These are phyloP conservation scores for Drosophila suzukii DNA, from an alignment of 1,140 invertebrate species.

Conservation along the genomic window DNA sequence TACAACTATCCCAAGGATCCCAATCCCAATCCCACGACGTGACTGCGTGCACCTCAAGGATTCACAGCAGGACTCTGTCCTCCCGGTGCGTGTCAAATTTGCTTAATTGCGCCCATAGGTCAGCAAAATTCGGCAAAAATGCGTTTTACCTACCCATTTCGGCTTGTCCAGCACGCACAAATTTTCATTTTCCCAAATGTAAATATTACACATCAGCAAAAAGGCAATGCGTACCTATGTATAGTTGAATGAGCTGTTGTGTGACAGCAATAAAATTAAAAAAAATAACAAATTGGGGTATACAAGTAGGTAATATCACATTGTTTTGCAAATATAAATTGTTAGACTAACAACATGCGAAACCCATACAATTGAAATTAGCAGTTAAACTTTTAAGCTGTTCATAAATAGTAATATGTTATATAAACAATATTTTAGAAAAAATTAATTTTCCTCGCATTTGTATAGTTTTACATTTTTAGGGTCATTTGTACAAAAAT, in stretches of 20 bases:
- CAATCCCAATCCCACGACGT: constrained; percentile 18
- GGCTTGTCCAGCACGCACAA: constrained; percentile 6
- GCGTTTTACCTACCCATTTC: constrained; percentile 11
- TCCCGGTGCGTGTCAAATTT: constrained; percentile 44
- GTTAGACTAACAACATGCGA: no score
- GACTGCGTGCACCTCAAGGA: constrained; percentile 36
- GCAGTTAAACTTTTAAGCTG: no score
- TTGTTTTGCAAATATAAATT: not conserved
- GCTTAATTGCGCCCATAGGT: constrained; percentile 33
- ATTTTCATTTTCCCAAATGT: constrained; percentile 19
- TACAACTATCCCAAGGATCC: not conserved
- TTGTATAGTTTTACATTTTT: no score
- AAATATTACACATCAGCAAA: constrained; percentile 15
- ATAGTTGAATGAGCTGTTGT: constrained; percentile 1
- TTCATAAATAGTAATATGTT: no score
- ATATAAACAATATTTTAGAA: no score
- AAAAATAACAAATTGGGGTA: not conserved
- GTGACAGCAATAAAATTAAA: constrained; percentile 6
- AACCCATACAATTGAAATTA: no score
- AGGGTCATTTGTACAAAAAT: no score
- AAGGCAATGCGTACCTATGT: not conserved
- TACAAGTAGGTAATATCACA: not conserved
- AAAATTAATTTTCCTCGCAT: no score
- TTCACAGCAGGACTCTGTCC: constrained; percentile 26
- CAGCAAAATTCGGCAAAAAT: constrained; percentile 28